Evolutionary conservation across 2,113 vertebrate genomes (phyloP).

Genomic region (Sialia sialis): DNA sequence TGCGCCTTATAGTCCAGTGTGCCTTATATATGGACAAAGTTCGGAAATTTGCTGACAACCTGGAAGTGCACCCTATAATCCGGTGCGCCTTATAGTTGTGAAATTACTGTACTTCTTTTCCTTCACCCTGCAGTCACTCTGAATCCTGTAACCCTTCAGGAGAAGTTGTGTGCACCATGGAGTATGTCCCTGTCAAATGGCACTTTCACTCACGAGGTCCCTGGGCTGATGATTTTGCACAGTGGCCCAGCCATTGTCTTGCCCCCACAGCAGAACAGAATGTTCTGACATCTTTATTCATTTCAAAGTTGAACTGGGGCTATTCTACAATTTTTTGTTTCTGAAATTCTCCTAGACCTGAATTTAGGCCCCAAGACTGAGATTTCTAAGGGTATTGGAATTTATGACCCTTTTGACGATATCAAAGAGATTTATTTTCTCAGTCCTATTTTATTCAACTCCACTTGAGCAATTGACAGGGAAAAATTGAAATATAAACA

Average conservation of each 20-base stretch:
- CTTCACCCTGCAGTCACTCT: not conserved
- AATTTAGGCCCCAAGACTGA: not conserved
- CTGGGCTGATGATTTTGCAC: not conserved
- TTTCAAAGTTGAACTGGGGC: not conserved
- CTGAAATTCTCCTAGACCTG: not conserved
- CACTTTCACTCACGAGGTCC: accelerated
- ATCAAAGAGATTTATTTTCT: not conserved
- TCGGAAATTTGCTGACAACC: no score
- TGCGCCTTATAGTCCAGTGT: no score
- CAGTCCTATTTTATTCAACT: not conserved
- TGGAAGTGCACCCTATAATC: no score
- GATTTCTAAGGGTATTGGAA: not conserved
- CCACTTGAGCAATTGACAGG: not conserved
- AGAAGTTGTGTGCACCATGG: not conserved
- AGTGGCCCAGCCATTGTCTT: not conserved
- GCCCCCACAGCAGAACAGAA: not conserved
- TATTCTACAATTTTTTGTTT: not conserved
- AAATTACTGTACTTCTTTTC: no score
- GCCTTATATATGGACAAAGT: no score
- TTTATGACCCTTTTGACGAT: not conserved
- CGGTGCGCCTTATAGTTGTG: no score
- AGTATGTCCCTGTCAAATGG: not conserved
- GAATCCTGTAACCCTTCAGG: not conserved
- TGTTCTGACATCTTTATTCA: not conserved
- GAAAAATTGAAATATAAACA: slow-evolving; percentile 12